phyloP scores from a whole-genome alignment of 2,888 invertebrate genomes.

The Parnassius apollo region DNA sequence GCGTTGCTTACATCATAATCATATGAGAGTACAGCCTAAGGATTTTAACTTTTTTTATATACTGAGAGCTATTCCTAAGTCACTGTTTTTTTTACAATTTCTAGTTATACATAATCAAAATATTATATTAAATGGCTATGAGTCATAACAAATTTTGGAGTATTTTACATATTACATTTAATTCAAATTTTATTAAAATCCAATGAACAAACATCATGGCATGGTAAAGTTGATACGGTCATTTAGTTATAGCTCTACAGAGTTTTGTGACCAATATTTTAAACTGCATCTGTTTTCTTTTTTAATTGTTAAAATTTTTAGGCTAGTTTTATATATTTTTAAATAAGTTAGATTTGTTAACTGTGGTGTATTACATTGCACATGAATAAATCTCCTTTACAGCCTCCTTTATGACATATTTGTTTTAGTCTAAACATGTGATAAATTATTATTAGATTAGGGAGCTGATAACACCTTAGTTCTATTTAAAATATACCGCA shows the following conservation, averaged over 20 bases:
- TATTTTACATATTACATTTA: constrained; percentile 70
- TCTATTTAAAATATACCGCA: constrained; percentile 17
- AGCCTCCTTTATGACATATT: constrained; percentile 66
- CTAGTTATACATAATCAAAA: constrained; percentile 57
- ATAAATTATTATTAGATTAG: constrained; percentile 69
- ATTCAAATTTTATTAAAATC: constrained; percentile 70
- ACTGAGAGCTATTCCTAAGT: constrained; percentile 81
- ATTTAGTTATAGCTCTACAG: constrained; percentile 80
- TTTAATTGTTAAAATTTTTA: constrained; percentile 80
- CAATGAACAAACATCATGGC: constrained; percentile 74
- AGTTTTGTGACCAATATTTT: constrained; percentile 78
- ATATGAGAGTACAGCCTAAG: constrained; percentile 80
- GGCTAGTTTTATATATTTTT: constrained; percentile 78
- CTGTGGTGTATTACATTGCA: constrained; percentile 78
- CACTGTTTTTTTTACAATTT: constrained; percentile 74
- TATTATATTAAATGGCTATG: constrained; percentile 63
- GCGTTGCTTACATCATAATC: constrained; percentile 79
- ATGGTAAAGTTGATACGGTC: constrained; percentile 68
- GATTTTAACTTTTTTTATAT: constrained; percentile 79
- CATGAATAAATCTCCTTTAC: constrained; percentile 71
- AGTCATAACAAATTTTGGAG: constrained; percentile 76
- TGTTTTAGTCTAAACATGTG: constrained; percentile 77
- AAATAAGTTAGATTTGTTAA: constrained; percentile 80
- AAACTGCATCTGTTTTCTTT: constrained; percentile 67
- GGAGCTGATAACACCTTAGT: constrained; percentile 40